phyloP scores from a whole-genome alignment of 2,797 vertebrate genomes.

The Nannoperca obscura region DNA sequence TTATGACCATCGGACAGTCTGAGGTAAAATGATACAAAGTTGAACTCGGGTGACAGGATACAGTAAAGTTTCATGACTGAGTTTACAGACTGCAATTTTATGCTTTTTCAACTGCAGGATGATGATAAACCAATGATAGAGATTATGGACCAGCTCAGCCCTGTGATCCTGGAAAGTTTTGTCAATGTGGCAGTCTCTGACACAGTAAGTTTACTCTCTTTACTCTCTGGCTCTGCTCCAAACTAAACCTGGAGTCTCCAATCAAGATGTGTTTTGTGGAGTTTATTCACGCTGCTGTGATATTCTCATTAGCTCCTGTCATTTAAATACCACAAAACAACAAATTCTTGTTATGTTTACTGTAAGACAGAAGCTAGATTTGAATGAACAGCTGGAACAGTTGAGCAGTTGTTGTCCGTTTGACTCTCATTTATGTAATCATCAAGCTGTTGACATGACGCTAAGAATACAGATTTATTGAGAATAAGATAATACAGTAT shows the following conservation, averaged over 20 bases:
- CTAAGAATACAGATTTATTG: constrained; percentile 23
- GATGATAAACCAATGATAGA: constrained; percentile 98
- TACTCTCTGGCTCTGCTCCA: neutral
- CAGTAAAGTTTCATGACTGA: neutral
- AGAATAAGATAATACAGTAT: constrained; percentile 2
- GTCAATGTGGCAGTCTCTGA: constrained; percentile 94
- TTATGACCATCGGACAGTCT: constrained; percentile 91
- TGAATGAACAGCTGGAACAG: constrained; percentile 47
- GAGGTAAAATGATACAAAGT: constrained; percentile 85
- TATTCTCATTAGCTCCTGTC: neutral
- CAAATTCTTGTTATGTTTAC: neutral
- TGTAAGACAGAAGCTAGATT: neutral
- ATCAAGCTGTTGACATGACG: constrained; percentile 6
- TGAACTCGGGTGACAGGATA: neutral
- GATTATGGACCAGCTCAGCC: constrained; percentile 97
- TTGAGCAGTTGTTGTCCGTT: constrained; percentile 37
- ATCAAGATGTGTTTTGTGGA: neutral
- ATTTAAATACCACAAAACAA: constrained; percentile 2
- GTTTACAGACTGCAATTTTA: constrained; percentile 10
- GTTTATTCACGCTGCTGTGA: neutral
- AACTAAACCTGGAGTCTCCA: constrained; percentile 15
- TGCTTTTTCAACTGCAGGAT: constrained; percentile 83
- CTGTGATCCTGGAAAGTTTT: constrained; percentile 94
- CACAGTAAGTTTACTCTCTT: constrained; percentile 85
- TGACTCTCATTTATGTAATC: constrained; percentile 39